Evolutionary conservation across 2,113 vertebrate genomes (phyloP).

Genomic region (Brachyistius frenatus): DNA sequence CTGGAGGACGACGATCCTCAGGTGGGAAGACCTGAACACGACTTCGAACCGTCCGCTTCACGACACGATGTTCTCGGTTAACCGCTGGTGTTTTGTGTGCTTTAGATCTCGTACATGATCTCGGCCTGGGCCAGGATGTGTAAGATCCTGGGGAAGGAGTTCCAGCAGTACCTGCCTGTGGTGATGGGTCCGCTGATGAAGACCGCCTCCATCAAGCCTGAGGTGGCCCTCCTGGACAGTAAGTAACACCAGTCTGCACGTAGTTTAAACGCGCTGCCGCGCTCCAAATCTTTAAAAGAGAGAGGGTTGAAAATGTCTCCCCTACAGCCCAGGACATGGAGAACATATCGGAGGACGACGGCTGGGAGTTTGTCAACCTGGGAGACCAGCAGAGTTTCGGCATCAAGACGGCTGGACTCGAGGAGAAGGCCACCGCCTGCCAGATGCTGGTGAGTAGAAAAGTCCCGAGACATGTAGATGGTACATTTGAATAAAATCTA

Average conservation of each 20-base stretch:
- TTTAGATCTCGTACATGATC: slow-evolving; percentile 99
- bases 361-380: slow-evolving; percentile 99
- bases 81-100: background rate
- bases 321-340: slow-evolving; percentile 97
- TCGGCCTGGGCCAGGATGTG: slow-evolving; percentile 99
- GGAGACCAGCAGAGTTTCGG: slow-evolving; percentile 99
- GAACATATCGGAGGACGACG: slow-evolving; percentile 97
- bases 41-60: rapidly evolving
- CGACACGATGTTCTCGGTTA: rapidly evolving
- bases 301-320: background rate
- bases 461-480: background rate
- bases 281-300: background rate
- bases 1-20: slow-evolving; percentile 98
- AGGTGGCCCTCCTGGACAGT: slow-evolving; percentile 98
- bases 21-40: slow-evolving; percentile 71
- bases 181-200: slow-evolving; percentile 99
- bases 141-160: slow-evolving; percentile 98
- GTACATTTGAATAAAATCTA: too few species aligned
- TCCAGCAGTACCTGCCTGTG: slow-evolving; percentile 98
- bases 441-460: slow-evolving; percentile 93
- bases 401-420: slow-evolving; percentile 97
- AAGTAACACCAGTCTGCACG: slow-evolving; percentile 63
- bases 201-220: slow-evolving; percentile 98
- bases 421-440: slow-evolving; percentile 98
- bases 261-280: too few species aligned